Evolutionary conservation across 2,888 invertebrate species (phyloP), one percentile per base, ranked within the genome.

Genomic region (Eupithecia tripunctaria): DNA sequence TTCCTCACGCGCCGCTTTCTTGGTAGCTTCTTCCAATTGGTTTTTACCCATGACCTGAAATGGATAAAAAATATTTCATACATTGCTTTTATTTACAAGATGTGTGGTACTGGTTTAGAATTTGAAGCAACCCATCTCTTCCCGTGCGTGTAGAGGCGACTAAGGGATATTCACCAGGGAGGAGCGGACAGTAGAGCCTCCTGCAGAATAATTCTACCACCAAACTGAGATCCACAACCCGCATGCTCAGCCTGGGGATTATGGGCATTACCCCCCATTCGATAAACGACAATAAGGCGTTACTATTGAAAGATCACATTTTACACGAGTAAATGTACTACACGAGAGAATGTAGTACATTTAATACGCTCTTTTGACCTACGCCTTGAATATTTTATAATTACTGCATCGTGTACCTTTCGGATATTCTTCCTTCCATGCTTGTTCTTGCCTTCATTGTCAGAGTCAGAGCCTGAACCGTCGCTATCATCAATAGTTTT

Each of bases 1-100:
- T 88, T 99, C 99, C 77, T 97, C 97, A 76, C 97, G 96, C 56
- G 98, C 98, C 0, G 99, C 99, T 85, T 96, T 96, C 87, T 97
- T 97, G 0, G 99, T 99, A 64, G 96, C 96, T 80, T 97, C 96
- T 73, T 97, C 96, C 68, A 98, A 91, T 81, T 97, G 96, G 81
- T 96, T 96, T 79, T 94, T 94, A 65, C 94, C 91, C 94, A 94
- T 94, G 15, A 94, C 94, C 94, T 94, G 76, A 14, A 82, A 94
- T 94, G 18, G 18, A 60, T 18, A 60, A 51, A 51, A 51, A 2
- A 51, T 47, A 6, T 47, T 36, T 36, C 36, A 36, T 36, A 36
- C 36, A 36, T 8, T 36, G 7, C 8, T 36, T 8, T 8, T 36
- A 36, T 36, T 36, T 36, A 0, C 36, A 36, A n/a, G n/a, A n/a